phyloP scores from a whole-genome alignment of 2,888 invertebrate species.

The Osedax fenrisi region DNA sequence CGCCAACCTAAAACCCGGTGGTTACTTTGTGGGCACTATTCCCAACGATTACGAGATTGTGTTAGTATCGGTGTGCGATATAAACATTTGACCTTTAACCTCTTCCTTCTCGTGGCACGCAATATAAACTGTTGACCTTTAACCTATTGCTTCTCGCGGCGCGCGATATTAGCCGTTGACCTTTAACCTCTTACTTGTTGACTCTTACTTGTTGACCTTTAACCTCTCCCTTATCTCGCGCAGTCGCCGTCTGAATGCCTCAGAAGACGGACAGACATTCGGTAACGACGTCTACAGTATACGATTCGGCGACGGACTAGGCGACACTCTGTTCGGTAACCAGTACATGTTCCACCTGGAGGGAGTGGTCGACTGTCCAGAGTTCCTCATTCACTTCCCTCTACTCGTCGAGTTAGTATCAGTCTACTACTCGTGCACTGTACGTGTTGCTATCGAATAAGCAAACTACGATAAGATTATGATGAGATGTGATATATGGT shows the following conservation, averaged over 20 bases:
- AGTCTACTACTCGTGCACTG: no score
- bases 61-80: no score
- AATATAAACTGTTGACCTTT: no score
- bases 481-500: no score
- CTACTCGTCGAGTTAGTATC: slow-evolving; percentile 56
- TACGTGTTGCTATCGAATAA: no score
- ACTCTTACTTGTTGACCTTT: no score
- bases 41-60: slow-evolving; percentile 85
- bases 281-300: slow-evolving; percentile 54
- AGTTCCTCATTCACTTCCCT: slow-evolving; percentile 88
- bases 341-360: slow-evolving; percentile 89
- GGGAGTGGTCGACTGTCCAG: slow-evolving; percentile 93
- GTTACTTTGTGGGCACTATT: slow-evolving; percentile 89
- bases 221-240: background rate
- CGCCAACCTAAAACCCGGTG: slow-evolving; percentile 74
- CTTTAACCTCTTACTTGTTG: no score
- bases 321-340: slow-evolving; percentile 67
- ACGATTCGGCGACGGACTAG: slow-evolving; percentile 45
- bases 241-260: slow-evolving; percentile 36
- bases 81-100: no score
- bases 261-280: slow-evolving; percentile 40
- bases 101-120: no score
- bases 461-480: no score
- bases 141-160: no score
- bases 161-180: no score